These are phyloP conservation scores for Orcinus orca DNA, from an alignment of 2,113 vertebrate species.

Conservation along the genomic window DNA sequence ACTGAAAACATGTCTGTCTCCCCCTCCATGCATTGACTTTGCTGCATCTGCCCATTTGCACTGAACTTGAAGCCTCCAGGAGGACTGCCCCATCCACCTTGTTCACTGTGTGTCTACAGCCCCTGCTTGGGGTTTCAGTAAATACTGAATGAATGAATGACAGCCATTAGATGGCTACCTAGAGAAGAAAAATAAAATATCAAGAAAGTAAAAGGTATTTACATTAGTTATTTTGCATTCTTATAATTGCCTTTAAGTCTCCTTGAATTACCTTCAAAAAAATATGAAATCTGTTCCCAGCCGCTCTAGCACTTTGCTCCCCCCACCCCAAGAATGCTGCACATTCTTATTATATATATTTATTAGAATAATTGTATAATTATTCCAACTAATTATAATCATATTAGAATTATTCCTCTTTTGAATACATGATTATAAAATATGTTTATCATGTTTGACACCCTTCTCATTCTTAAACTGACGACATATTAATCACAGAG, in stretches of 20 bases:
- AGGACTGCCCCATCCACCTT: not conserved
- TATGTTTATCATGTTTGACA: not conserved
- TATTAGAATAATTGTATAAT: not conserved
- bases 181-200: not conserved
- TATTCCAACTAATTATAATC: not conserved
- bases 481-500: not conserved
- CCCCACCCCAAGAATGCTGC: not conserved
- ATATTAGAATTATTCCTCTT: not conserved
- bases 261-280: not conserved
- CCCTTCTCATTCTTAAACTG: constrained; percentile 39
- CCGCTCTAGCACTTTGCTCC: not conserved
- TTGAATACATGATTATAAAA: not conserved
- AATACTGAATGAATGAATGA: not conserved
- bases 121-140: not conserved
- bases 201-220: not conserved
- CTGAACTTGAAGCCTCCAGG: not conserved
- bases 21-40: fast-evolving
- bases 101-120: not conserved
- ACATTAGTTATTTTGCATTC: not conserved
- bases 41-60: fast-evolving
- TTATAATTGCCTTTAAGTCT: not conserved
- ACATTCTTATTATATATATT: not conserved
- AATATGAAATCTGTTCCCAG: not conserved
- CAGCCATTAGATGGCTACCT: not conserved
- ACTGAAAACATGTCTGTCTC: too few relatives aligned